Evolutionary conservation across 2,888 invertebrate genomes (phyloP).

Genomic region (Rugalucina vietnamica): DNA sequence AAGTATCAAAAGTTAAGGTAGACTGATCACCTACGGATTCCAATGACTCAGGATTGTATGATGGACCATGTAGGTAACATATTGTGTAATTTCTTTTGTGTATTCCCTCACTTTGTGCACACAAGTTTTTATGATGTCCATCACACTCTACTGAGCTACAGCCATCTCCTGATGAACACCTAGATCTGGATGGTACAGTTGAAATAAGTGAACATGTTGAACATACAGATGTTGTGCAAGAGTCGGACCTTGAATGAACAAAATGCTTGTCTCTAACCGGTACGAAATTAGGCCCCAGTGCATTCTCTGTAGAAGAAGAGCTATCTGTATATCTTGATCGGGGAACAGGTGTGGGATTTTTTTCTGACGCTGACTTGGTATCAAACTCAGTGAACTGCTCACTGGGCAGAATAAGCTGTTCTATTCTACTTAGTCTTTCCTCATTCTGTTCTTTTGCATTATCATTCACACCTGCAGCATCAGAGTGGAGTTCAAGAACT

Average conservation of each 20-base stretch:
- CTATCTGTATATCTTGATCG: too few relatives aligned
- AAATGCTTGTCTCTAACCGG: neutral
- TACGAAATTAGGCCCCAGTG: too few relatives aligned
- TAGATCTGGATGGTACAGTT: constrained; percentile 21
- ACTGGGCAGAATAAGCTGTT: neutral
- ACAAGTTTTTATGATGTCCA: too few relatives aligned
- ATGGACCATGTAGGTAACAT: neutral
- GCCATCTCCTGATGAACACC: constrained; percentile 40
- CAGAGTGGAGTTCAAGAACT: neutral
- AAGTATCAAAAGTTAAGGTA: neutral
- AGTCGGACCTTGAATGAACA: neutral
- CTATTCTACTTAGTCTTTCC: neutral
- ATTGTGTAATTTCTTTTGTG: neutral
- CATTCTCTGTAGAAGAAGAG: too few relatives aligned
- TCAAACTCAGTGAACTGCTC: neutral
- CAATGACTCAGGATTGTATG: neutral
- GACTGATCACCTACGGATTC: neutral
- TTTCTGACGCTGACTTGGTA: too few relatives aligned
- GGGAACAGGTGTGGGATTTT: too few relatives aligned
- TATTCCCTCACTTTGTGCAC: too few relatives aligned
- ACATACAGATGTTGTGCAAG: constrained; percentile 23
- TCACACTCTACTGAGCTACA: constrained; percentile 27
- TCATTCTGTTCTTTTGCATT: neutral
- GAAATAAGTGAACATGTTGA: constrained; percentile 32
- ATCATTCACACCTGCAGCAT: neutral